phyloP scores from a whole-genome alignment of 2,113 vertebrate genomes.

The Myiozetetes cayanensis region DNA sequence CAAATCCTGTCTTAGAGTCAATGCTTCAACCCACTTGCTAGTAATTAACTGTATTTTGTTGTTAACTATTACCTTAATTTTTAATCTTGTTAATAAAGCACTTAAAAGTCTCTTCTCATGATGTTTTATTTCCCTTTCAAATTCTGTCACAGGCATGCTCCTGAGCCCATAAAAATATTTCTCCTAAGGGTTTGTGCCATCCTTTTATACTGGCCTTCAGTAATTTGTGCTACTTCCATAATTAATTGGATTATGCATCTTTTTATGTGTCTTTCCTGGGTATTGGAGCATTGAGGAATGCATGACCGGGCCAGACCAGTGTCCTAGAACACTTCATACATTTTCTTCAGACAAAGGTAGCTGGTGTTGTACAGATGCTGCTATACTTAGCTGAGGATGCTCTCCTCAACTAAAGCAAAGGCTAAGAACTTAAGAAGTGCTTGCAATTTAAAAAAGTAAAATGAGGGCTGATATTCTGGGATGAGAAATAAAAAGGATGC shows the following conservation, averaged over 20 bases:
- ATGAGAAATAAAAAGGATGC: not conserved
- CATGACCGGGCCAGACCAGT: not conserved
- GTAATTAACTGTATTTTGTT: not conserved
- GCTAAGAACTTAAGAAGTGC: not conserved
- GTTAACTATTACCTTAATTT: not conserved
- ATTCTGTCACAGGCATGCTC: not conserved
- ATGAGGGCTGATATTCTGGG: not conserved
- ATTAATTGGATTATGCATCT: not conserved
- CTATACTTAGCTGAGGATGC: not conserved
- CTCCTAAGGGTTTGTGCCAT: not conserved
- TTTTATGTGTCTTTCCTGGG: not conserved
- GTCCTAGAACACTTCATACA: not conserved
- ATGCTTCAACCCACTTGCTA: not conserved
- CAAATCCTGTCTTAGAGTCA: not conserved
- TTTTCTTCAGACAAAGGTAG: not conserved
- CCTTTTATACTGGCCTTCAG: not conserved
- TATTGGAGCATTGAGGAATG: not conserved
- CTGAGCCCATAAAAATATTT: not conserved
- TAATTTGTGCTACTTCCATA: not conserved
- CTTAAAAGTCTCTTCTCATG: not conserved
- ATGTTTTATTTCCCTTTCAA: not conserved
- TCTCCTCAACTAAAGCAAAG: not conserved
- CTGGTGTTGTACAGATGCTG: not conserved
- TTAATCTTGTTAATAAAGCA: not conserved
- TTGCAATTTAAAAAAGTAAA: not conserved